Base-by-base conservation (phyloP, 2,113 vertebrate species). In the Danionella cerebrum region DNA sequence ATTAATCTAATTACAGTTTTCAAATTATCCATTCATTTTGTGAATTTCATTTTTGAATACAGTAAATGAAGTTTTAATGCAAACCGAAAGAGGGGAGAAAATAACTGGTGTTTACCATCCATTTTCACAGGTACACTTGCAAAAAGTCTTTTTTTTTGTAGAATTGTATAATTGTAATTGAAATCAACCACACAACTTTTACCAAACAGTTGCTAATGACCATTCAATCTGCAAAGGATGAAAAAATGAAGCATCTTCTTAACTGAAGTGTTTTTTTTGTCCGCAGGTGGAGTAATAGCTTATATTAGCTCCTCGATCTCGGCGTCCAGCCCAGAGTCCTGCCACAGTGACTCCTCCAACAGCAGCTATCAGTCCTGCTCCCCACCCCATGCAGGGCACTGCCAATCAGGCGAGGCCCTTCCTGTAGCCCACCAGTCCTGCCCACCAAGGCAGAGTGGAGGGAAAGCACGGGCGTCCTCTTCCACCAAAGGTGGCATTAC, bases 291-390 rank as follows among this genome's bases (percentile, higher is more conserved):
- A 73, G 95, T 98, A 62, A 98, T 98, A 77, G 88, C 96, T 79
- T 97, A 94, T 79, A 94, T 95, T 85, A 93, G 94, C 83, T 95
- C 93, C 27, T 91, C 91, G 10, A 94, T 91, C 85, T 94, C 92
- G 1, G 78, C 89, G 74, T 93, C 94, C 59, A 94, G 96, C 85
- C 94, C 93, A 1, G 94, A 93, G 76, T 97, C 95, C 50, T 97
- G 92, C 70, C 92, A 93, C 84, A 98, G 96, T 2, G 96, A 98
- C 81, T 90, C 91, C 65, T 96, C 94, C 54, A 94, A 96, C 69
- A 89, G 90, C 72, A 93, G 94, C 85, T 94, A 91, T 84, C 93
- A 92, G 83, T 94, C 92, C 0, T 88, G 91, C 60, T 92, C 92
- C 1, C 90, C 93, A 0, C 88, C 89, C 1, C 89, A 86, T 0